phyloP scores from a whole-genome alignment of 2,888 invertebrate species.

The Pyrrhosoma nymphula region DNA sequence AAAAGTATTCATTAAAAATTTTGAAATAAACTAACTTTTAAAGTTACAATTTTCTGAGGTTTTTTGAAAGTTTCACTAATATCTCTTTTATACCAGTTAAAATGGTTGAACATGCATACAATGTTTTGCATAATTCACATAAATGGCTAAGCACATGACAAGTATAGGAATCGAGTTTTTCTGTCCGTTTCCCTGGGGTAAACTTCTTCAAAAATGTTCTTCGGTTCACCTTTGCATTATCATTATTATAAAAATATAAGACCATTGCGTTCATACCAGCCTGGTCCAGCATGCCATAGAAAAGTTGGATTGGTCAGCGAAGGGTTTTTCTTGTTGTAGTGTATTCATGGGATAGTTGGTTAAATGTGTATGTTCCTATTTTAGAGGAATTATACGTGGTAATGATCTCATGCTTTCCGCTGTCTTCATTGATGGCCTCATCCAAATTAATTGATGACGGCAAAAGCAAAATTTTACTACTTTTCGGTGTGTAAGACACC shows the following conservation, averaged over 20 bases:
- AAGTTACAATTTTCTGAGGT: too few species aligned
- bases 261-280: background rate
- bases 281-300: background rate
- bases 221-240: too few species aligned
- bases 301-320: background rate
- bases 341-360: background rate
- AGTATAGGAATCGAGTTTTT: too few species aligned
- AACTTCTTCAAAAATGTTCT: too few species aligned
- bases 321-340: background rate
- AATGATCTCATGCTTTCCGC: background rate
- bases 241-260: background rate
- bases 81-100: too few species aligned
- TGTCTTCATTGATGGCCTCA: background rate
- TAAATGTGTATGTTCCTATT: background rate
- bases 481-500: background rate
- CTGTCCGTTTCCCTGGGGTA: too few species aligned
- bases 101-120: too few species aligned
- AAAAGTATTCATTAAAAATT: too few species aligned
- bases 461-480: background rate
- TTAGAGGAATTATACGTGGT: background rate
- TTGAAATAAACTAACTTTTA: too few species aligned
- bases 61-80: too few species aligned
- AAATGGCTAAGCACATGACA: too few species aligned
- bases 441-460: background rate
- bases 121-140: too few species aligned